Conservation (phyloP, 1,140 invertebrate genomes). For the Tribolium castaneum region DNA sequence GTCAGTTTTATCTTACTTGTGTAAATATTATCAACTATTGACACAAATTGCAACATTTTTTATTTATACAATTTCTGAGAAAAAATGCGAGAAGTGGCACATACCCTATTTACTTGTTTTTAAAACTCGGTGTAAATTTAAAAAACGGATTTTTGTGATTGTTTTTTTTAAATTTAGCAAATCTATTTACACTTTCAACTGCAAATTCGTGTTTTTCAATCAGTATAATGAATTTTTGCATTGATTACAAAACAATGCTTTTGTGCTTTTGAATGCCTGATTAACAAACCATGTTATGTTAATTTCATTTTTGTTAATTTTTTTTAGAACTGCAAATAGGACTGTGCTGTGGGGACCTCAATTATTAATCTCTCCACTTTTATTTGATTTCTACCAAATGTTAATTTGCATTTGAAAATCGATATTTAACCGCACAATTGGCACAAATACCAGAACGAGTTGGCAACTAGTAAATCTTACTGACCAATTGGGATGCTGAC, state of each 20-base stretch:
- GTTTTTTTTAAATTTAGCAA: neutral
- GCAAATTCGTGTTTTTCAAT: too few relatives aligned
- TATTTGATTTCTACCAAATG: neutral
- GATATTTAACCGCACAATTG: neutral
- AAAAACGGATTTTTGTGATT: neutral
- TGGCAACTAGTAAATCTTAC: neutral
- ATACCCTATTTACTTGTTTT: neutral
- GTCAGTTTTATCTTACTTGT: neutral
- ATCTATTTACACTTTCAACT: too few relatives aligned
- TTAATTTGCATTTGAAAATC: neutral
- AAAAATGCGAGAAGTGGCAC: neutral
- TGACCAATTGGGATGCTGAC: neutral
- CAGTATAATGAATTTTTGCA: too few relatives aligned
- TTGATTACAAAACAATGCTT: too few relatives aligned
- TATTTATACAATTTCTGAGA: neutral
- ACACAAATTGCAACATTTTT: neutral
- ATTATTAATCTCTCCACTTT: neutral
- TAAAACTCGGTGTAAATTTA: neutral
- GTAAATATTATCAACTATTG: neutral
- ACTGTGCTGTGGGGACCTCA: too few relatives aligned
- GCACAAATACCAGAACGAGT: neutral
- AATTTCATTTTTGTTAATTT: too few relatives aligned
- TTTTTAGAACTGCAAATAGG: too few relatives aligned
- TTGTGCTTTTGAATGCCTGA: too few relatives aligned
- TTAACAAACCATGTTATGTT: too few relatives aligned